Conservation (phyloP, 1,140 invertebrate genomes). For the Papilio glaucus region DNA sequence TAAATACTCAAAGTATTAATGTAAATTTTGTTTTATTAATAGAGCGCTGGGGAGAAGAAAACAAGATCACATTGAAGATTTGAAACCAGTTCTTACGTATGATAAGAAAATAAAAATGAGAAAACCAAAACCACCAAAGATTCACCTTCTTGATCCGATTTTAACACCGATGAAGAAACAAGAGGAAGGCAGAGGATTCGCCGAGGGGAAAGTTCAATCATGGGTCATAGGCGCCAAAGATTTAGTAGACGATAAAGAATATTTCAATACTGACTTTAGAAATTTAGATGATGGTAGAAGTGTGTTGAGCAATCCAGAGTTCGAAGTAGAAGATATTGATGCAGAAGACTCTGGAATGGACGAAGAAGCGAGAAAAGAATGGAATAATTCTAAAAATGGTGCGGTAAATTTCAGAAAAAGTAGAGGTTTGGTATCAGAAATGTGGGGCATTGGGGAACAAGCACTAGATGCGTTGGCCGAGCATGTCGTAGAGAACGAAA, state of each 20-base stretch:
- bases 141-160: constrained; percentile 64
- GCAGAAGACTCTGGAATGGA: background rate
- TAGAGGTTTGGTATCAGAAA: constrained; percentile 60
- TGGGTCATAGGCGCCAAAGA: constrained; percentile 60
- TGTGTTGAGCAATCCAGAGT: constrained; percentile 1
- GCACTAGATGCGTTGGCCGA: constrained; percentile 68
- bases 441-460: constrained; percentile 61
- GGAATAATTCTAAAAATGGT: background rate
- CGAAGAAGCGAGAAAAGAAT: background rate
- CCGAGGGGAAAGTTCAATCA: constrained; percentile 49
- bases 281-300: background rate
- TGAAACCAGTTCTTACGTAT: constrained; percentile 31
- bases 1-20: constrained; percentile 24
- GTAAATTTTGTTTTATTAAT: constrained; percentile 39
- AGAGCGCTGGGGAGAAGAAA: constrained; percentile 63
- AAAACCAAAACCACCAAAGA: constrained; percentile 67
- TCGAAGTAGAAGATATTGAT: constrained; percentile 4
- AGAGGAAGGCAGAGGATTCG: constrained; percentile 62
- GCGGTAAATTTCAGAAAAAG: constrained; percentile 40
- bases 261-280: constrained; percentile 7
- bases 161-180: constrained; percentile 55
- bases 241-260: constrained; percentile 25
- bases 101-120: constrained; percentile 72
- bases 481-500: constrained; percentile 66
- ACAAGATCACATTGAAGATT: constrained; percentile 38